Percentiles rank a stretch among this genome's conserved stretches.
Conservation (phyloP, 2,113 vertebrate species). For the Vombatus ursinus region DNA sequence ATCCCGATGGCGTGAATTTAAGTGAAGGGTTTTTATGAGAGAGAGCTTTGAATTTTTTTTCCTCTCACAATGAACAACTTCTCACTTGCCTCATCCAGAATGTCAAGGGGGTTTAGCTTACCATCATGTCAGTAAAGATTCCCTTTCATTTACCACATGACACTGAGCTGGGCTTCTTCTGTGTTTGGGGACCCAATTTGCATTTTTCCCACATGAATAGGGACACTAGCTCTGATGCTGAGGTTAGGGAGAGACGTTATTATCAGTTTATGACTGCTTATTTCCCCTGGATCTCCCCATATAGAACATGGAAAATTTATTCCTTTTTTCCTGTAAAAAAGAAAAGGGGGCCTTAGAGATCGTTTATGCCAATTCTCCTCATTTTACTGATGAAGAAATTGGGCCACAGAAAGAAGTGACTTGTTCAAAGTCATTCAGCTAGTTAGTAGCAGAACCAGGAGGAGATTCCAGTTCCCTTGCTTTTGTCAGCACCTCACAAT, state of each 20-base stretch:
- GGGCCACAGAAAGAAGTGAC: not conserved
- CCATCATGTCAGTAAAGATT: not conserved
- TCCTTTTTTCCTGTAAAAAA: not conserved
- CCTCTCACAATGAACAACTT: slow-evolving; percentile 4
- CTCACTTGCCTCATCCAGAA: not conserved
- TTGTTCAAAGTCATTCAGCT: not conserved
- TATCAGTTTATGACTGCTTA: too few relatives aligned
- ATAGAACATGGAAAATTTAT: not conserved
- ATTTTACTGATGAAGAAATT: not conserved
- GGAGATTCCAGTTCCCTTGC: not conserved
- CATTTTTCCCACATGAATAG: too few relatives aligned
- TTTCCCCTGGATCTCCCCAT: not conserved
- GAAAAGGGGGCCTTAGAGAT: not conserved
- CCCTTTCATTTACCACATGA: not conserved
- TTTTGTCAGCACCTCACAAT: not conserved
- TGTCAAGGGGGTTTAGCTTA: not conserved
- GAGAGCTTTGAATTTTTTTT: slow-evolving; percentile 10
- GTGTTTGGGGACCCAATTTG: too few relatives aligned
- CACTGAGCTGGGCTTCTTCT: not conserved
- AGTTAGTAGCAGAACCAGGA: not conserved
- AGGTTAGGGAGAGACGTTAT: too few relatives aligned
- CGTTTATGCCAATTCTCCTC: not conserved
- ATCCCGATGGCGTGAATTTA: not conserved
- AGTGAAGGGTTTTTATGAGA: slow-evolving; percentile 5
- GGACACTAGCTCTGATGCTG: too few relatives aligned